Base-by-base conservation (phyloP, 2,113 vertebrate genomes). In the Opisthocomus hoazin region DNA sequence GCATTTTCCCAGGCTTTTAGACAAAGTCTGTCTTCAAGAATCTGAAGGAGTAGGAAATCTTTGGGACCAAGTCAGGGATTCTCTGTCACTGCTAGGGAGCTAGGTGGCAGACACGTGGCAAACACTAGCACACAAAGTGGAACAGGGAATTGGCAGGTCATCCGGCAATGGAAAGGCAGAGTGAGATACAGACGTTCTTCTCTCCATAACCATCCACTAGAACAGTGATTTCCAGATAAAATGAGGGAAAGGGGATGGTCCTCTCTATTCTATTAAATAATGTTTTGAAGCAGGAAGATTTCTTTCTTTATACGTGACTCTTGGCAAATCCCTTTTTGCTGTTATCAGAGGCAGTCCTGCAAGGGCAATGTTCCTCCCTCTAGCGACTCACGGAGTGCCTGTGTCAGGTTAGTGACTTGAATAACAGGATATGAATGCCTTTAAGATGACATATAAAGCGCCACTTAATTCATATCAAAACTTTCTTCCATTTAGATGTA, bases 361-460 rank as follows among this genome's bases (percentile, higher is more conserved):
- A 74, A 86, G 18, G 26, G 21, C 74, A 65, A 8, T 22, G 74
- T n/a, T 87, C 41, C 37, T 53, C 63, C 85, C 54, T 39, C 3
- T 5, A 32, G 81, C 84, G 89, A 91, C 65, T 87, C 69, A 64
- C 27, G 50, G 68, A 45, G 45, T 37, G 76, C 22, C 73, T 39
- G 41, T 81, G 66, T 79, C 84, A 94, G 61, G 53, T 78, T 84
- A 73, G 73, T 36, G 76, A 48, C 73, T 73, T 71, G 5, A 94
- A 88, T 48, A 92, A 95, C 88, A 96, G 85, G 88, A 96, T 93
- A 84, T 71, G 69, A 93, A 92, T 78, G 48, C 78, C 68, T 89
- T 29, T 27, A 50, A 90, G 61, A 73, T 71, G 21, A 76, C 41
- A 37, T 79, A 60, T 5, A 68, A 90, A 84, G 48, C 15, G 48